Evolutionary conservation across 2,797 vertebrate species (phyloP).

Genomic region (Lycodopsis pacificus): DNA sequence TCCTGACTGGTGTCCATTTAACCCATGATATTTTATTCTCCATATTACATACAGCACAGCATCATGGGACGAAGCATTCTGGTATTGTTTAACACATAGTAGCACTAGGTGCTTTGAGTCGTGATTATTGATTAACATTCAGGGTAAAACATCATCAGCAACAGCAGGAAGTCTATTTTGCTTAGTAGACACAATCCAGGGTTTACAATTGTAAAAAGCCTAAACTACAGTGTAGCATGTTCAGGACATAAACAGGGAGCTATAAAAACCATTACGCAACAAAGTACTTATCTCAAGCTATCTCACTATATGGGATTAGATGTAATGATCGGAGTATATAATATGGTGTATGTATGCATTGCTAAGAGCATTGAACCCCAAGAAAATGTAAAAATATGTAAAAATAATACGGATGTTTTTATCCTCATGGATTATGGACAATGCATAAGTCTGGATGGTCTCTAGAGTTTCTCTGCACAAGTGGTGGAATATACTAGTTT

Average conservation of each 20-base stretch:
- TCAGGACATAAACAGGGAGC: neutral
- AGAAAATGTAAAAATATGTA: neutral
- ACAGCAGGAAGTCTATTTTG: neutral
- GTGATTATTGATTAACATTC: neutral
- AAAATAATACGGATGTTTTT: neutral
- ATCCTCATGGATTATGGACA: neutral
- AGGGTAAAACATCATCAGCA: neutral
- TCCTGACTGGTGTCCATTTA: neutral
- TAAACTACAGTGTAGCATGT: neutral
- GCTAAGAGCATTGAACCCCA: neutral
- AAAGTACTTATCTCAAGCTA: neutral
- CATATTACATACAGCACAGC: neutral
- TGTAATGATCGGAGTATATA: neutral
- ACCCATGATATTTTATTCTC: neutral
- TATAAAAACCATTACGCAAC: conserved; percentile 8
- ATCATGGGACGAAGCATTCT: neutral
- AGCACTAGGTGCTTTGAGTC: neutral
- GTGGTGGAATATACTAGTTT: neutral
- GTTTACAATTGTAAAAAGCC: neutral
- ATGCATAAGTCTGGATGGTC: neutral
- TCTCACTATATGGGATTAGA: neutral
- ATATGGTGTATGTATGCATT: neutral
- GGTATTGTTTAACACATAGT: neutral
- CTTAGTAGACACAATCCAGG: neutral
- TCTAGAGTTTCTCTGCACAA: neutral